Base-by-base conservation (phyloP, 2,888 invertebrate genomes). In the Drosophila nigricruria region DNA sequence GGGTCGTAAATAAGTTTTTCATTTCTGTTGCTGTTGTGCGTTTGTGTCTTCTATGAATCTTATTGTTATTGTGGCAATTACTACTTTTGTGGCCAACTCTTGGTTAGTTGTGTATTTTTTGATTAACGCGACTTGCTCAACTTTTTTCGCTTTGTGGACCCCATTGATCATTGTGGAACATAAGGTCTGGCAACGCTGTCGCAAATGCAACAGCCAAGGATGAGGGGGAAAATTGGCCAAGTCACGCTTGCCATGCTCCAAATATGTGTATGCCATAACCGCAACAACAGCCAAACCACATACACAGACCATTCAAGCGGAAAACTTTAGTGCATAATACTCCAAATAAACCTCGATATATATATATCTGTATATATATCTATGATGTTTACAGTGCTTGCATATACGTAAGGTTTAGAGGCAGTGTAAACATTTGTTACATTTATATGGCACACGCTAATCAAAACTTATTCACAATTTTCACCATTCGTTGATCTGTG, bases 221-320 rank as follows among this genome's bases (percentile, higher is more conserved):
- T 38, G 42, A n/a, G n/a, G 63, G 62, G 42, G 58, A 49, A 66
- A 81, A 88, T 83, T 76, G 52, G 79, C 53, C 64, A 49, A 83
- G 89, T 79, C 88, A 89, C 85, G 89, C 77, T 69, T 56, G 81
- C 70, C 71, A 30, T 70, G 64, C 77, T 71, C 80, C 18, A 79
- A 59, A 81, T 79, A 43, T 54, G 8, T 53, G 8, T 53, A 63
- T 77, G 78, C 43, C 73, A 78, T 81, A 78, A 78, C 77, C 63
- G 23, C 53, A 68, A 71, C 23, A 32, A 9, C 18, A 40, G 18
- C 9, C 25, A 16, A 9, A 27, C n/a, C n/a, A 27, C n/a, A 27
- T 27, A 16, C 6, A 34, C 47, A n/a, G 40, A 5, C 49, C 69
- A 71, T 81, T 85, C 58, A 74, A 59, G 59, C 64, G 84, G 78